Evolutionary conservation across 2,888 invertebrate genomes (phyloP).

Genomic region (Zhuqinia jingwanae): DNA sequence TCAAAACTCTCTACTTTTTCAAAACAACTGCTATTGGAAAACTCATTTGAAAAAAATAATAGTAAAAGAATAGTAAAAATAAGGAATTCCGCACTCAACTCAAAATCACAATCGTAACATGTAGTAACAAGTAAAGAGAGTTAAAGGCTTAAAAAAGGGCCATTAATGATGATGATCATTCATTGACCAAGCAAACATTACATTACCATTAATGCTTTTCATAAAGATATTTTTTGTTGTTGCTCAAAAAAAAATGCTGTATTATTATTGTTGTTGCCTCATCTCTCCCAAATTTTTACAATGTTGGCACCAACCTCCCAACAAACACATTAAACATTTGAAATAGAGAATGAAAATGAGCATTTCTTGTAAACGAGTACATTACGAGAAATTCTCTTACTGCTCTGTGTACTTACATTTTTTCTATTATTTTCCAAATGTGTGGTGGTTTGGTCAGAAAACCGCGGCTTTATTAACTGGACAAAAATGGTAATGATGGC

Average conservation of each 20-base stretch:
- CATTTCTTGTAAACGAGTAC: slow-evolving; percentile 65
- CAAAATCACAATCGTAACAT: no score
- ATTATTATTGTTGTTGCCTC: no score
- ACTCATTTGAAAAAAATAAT: no score
- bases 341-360: slow-evolving; percentile 34
- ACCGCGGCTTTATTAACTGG: no score
- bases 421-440: slow-evolving; percentile 52
- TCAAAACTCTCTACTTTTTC: slow-evolving; percentile 7
- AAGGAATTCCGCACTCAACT: no score
- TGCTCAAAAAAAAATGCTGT: no score
- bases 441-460: no score
- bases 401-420: no score
- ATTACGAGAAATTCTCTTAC: slow-evolving; percentile 35
- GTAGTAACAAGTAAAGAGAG: no score
- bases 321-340: slow-evolving; percentile 11
- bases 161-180: not conserved
- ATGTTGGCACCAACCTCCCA: not conserved
- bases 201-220: slow-evolving; percentile 31
- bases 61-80: not conserved
- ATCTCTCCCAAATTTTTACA: no score
- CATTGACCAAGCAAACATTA: slow-evolving; percentile 5
- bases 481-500: no score
- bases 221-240: not conserved
- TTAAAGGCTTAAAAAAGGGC: slow-evolving; percentile 4
- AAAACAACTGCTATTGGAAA: not conserved